Percentiles rank a stretch among this genome's conserved stretches.
Evolutionary conservation across 2,113 vertebrate genomes (phyloP).

Genomic region (Spea multiplicata): DNA sequence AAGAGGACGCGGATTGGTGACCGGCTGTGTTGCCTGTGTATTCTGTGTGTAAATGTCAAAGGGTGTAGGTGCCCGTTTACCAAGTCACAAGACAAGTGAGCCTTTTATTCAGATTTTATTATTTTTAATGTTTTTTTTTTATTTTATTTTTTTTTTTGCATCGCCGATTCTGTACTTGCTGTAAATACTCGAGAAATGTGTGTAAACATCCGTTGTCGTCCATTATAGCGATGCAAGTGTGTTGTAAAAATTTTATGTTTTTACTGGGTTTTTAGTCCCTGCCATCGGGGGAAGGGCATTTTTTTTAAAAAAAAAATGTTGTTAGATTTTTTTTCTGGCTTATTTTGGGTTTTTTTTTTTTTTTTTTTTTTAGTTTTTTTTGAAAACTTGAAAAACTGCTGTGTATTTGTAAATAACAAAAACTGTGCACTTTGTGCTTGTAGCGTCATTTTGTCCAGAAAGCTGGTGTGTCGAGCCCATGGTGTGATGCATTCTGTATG

Average conservation of each 20-base stretch:
- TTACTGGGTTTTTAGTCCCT: slow-evolving; percentile 61
- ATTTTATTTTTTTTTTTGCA: slow-evolving; percentile 18
- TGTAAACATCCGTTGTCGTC: slow-evolving; percentile 76
- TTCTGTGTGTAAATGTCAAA: slow-evolving; percentile 49
- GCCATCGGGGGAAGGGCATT: not conserved
- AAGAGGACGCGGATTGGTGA: slow-evolving; percentile 99
- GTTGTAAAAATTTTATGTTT: slow-evolving; percentile 62
- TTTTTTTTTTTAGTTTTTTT: slow-evolving; percentile 66
- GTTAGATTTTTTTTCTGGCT: slow-evolving; percentile 54
- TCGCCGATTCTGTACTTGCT: slow-evolving; percentile 65
- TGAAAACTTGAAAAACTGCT: slow-evolving; percentile 98
- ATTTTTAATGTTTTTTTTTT: not conserved
- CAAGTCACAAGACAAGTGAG: slow-evolving; percentile 29
- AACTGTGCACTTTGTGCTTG: slow-evolving; percentile 88
- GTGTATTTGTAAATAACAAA: slow-evolving; percentile 94
- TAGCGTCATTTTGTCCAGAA: slow-evolving; percentile 82
- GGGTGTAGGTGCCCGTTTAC: slow-evolving; percentile 29
- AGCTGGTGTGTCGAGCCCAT: slow-evolving; percentile 63
- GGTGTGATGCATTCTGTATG: slow-evolving; percentile 59
- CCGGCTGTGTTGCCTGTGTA: slow-evolving; percentile 45
- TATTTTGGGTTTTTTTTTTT: slow-evolving; percentile 52
- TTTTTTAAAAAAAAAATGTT: not conserved
- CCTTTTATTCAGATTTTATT: slow-evolving; percentile 22
- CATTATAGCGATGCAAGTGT: slow-evolving; percentile 66
- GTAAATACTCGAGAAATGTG: slow-evolving; percentile 73